phyloP scores from a whole-genome alignment of 1,140 invertebrate species.

The Drosophila athabasca region DNA sequence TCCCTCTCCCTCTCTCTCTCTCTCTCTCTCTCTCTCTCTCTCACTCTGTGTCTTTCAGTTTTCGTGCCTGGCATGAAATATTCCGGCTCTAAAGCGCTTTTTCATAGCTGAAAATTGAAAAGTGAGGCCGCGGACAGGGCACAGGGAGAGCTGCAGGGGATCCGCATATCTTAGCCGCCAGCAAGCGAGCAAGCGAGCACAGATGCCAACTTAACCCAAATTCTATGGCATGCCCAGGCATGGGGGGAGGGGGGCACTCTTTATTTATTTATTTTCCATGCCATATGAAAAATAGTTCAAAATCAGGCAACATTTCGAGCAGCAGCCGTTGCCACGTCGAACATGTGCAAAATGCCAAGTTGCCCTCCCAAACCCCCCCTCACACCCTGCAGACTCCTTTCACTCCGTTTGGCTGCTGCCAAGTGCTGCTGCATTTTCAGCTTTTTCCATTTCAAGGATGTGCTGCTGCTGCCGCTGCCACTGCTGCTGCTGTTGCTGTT shows the following conservation, averaged over 20 bases:
- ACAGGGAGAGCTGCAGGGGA: conserved; percentile 20
- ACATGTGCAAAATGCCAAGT: conserved; percentile 72
- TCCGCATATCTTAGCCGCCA: conserved; percentile 52
- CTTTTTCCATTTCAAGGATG: conserved; percentile 75
- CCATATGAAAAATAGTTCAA: conserved; percentile 78
- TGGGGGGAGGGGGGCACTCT: conserved; percentile 19
- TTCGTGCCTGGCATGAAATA: conserved; percentile 43
- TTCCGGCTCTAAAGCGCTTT: conserved; percentile 38
- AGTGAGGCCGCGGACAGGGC: not conserved
- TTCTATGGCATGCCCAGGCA: conserved; percentile 32
- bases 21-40: too few species aligned
- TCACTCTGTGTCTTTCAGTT: not conserved
- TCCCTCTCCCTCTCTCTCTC: too few species aligned
- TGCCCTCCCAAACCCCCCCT: not conserved
- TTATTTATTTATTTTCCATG: conserved; percentile 74
- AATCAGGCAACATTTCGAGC: conserved; percentile 61
- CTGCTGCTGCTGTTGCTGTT: conserved; percentile 54
- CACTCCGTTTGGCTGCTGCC: conserved; percentile 45
- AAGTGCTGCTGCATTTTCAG: conserved; percentile 68
- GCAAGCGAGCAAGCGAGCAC: conserved; percentile 7
- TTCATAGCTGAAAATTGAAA: conserved; percentile 54
- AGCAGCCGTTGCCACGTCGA: conserved; percentile 54
- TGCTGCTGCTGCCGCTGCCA: conserved; percentile 46
- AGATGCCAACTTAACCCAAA: conserved; percentile 66
- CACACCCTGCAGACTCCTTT: conserved; percentile 14